phyloP scores from a whole-genome alignment of 2,113 vertebrate species.

The Chaenocephalus aceratus region DNA sequence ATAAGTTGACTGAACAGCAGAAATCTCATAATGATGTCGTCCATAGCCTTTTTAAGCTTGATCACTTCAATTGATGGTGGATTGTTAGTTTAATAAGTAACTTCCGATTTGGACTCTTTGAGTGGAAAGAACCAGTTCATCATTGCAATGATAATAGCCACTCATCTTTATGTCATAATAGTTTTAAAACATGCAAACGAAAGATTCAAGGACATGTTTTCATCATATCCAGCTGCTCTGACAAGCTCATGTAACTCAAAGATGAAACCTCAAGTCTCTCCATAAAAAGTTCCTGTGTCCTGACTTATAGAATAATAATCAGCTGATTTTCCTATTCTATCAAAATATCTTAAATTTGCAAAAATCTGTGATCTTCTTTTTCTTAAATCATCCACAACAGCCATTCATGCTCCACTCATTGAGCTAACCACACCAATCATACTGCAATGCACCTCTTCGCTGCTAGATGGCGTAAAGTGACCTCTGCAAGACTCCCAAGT shows the following conservation, averaged over 20 bases:
- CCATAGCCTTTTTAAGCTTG: not conserved
- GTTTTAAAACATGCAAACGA: not conserved
- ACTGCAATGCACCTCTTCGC: conserved; percentile 55
- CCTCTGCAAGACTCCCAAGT: conserved; percentile 51
- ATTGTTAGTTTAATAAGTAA: not conserved
- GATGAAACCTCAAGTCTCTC: not conserved
- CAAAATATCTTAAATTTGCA: not conserved
- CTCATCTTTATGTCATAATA: not conserved
- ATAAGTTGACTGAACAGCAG: conserved; percentile 21
- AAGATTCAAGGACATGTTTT: not conserved
- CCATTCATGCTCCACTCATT: not conserved
- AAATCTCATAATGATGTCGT: conserved; percentile 38
- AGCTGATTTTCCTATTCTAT: not conserved
- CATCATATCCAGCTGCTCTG: not conserved
- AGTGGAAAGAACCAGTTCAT: not conserved
- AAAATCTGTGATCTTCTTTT: not conserved
- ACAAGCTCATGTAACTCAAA: not conserved
- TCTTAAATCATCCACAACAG: not conserved
- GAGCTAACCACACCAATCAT: conserved; percentile 28
- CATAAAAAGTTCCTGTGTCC: not conserved
- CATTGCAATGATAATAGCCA: not conserved
- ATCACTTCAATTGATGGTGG: conserved; percentile 1
- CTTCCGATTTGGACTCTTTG: not conserved
- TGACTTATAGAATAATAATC: not conserved
- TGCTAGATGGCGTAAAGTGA: conserved; percentile 83